These are phyloP conservation scores for Erpornis zantholeuca DNA, from an alignment of 2,113 vertebrate genomes.

Conservation along the genomic window DNA sequence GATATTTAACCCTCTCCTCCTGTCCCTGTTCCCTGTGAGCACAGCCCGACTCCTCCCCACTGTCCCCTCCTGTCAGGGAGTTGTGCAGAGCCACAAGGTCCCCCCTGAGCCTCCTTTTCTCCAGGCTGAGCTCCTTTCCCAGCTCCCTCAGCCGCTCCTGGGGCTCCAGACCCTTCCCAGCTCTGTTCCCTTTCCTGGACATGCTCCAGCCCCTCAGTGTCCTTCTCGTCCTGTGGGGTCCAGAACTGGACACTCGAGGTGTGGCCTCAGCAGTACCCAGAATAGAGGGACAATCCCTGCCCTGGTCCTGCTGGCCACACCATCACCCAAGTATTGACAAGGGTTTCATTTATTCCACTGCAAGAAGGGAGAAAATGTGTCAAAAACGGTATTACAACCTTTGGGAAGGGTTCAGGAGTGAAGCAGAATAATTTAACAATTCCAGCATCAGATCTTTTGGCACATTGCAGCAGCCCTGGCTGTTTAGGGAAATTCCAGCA, in stretches of 20 bases:
- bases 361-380: neutral
- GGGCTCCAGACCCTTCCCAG: neutral
- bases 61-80: neutral
- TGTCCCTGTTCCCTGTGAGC: neutral
- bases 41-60: fast-evolving
- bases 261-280: neutral
- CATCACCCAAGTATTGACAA: neutral
- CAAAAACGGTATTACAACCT: neutral
- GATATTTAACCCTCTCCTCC: neutral
- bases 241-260: neutral
- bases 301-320: neutral
- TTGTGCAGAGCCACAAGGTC: neutral
- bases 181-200: neutral
- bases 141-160: neutral
- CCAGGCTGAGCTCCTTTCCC: neutral
- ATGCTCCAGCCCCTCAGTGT: fast-evolving
- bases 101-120: neutral
- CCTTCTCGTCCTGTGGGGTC: neutral
- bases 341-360: neutral
- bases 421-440: neutral
- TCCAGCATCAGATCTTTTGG: fast-evolving
- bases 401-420: neutral
- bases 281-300: neutral
- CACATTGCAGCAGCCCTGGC: neutral
- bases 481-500: neutral